Percentiles rank a stretch among this genome's conserved stretches.
Evolutionary conservation across 2,797 vertebrate species (phyloP).

Genomic region (Sebastes dallii): DNA sequence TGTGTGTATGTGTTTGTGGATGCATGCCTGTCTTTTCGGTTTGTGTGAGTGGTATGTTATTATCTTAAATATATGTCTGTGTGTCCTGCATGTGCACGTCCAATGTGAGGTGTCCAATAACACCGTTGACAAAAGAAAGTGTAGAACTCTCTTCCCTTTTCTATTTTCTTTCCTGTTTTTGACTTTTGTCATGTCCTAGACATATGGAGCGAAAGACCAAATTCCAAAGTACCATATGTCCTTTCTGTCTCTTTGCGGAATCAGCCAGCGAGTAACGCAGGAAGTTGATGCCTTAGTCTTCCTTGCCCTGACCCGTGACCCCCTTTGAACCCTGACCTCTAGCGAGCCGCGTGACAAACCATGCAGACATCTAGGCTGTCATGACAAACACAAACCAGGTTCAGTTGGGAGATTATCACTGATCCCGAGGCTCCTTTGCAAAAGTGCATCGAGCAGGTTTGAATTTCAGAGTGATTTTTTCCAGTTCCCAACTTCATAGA

Average conservation of each 20-base stretch:
- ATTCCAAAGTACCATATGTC: slow-evolving; percentile 63
- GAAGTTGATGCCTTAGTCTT: slow-evolving; percentile 70
- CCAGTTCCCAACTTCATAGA: slow-evolving; percentile 5
- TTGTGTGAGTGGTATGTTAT: background rate
- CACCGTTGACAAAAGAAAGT: slow-evolving; percentile 19
- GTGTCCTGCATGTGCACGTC: background rate
- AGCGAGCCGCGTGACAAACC: slow-evolving; percentile 53
- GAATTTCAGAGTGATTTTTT: slow-evolving; percentile 43
- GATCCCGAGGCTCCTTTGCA: slow-evolving; percentile 49
- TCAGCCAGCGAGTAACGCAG: slow-evolving; percentile 64
- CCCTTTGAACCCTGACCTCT: slow-evolving; percentile 60
- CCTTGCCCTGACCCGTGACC: slow-evolving; percentile 64
- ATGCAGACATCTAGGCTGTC: slow-evolving; percentile 64
- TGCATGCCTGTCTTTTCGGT: background rate
- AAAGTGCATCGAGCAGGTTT: slow-evolving; percentile 32
- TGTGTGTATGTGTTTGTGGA: background rate
- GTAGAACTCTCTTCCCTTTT: slow-evolving; percentile 14
- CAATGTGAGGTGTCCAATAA: slow-evolving; percentile 19
- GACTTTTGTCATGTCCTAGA: slow-evolving; percentile 23
- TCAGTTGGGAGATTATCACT: slow-evolving; percentile 52
- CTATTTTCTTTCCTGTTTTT: slow-evolving; percentile 61
- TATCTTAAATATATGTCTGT: slow-evolving; percentile 14
- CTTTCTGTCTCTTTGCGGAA: slow-evolving; percentile 39
- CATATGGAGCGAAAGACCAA: slow-evolving; percentile 12
- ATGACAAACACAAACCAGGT: slow-evolving; percentile 75